Percentiles rank a stretch among this genome's conserved stretches.
These are phyloP conservation scores for Tamandua tetradactyla DNA, from an alignment of 2,797 vertebrate species.

Conservation along the genomic window DNA sequence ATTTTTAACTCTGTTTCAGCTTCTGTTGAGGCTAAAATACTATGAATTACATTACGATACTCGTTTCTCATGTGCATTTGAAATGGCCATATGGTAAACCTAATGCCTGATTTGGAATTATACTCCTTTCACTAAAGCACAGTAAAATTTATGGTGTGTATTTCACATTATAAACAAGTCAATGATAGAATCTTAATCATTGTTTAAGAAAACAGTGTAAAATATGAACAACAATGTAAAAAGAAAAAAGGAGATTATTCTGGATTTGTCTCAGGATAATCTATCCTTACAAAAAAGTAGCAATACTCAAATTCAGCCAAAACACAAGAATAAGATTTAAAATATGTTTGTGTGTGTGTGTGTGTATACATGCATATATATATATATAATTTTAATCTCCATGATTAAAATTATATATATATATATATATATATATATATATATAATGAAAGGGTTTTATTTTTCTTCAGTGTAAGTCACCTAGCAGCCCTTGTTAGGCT, in stretches of 20 bases:
- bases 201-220: background rate
- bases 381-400: background rate
- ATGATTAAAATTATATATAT: no score
- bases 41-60: background rate
- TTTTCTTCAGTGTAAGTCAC: conserved; percentile 12
- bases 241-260: background rate
- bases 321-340: background rate
- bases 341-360: background rate
- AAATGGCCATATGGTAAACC: background rate
- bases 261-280: background rate
- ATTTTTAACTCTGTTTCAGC: background rate
- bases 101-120: background rate
- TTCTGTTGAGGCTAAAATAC: background rate
- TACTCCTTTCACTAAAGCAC: background rate
- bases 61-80: background rate
- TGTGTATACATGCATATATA: background rate
- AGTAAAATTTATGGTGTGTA: background rate
- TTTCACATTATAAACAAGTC: background rate
- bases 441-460: background rate
- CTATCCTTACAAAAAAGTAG: background rate
- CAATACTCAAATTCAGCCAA: background rate
- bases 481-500: background rate
- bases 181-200: background rate
- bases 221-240: background rate
- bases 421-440: rapidly evolving